phyloP scores from a whole-genome alignment of 2,797 vertebrate genomes.

The Neosilurus hyrtlii region DNA sequence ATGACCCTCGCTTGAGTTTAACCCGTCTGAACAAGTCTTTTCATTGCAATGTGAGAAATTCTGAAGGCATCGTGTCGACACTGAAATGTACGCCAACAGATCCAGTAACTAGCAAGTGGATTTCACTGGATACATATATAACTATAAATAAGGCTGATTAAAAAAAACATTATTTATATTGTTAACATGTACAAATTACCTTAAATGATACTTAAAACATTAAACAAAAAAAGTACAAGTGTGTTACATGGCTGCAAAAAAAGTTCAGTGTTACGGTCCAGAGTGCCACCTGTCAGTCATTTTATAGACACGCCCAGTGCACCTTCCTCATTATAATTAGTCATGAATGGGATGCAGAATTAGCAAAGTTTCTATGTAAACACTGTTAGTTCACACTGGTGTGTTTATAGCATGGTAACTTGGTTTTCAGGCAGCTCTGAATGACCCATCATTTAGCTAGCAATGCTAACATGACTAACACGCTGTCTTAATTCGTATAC shows the following conservation, averaged over 20 bases:
- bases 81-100: neutral
- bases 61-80: neutral
- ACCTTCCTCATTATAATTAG: neutral
- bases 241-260: no score
- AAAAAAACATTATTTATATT: neutral
- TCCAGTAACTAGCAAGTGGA: neutral
- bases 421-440: neutral
- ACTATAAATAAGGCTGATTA: neutral
- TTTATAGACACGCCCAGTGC: neutral
- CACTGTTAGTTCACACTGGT: neutral
- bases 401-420: neutral
- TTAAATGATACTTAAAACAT: neutral
- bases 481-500: neutral
- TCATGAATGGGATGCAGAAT: neutral
- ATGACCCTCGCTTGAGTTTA: neutral
- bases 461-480: neutral
- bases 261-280: neutral
- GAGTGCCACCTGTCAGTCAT: neutral
- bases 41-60: neutral
- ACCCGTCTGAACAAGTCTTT: constrained; percentile 7
- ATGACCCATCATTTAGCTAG: neutral
- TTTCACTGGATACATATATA: neutral
- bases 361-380: neutral
- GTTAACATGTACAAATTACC: neutral
- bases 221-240: neutral